Conservation (phyloP, 2,888 invertebrate species). For the Troides aeacus region DNA sequence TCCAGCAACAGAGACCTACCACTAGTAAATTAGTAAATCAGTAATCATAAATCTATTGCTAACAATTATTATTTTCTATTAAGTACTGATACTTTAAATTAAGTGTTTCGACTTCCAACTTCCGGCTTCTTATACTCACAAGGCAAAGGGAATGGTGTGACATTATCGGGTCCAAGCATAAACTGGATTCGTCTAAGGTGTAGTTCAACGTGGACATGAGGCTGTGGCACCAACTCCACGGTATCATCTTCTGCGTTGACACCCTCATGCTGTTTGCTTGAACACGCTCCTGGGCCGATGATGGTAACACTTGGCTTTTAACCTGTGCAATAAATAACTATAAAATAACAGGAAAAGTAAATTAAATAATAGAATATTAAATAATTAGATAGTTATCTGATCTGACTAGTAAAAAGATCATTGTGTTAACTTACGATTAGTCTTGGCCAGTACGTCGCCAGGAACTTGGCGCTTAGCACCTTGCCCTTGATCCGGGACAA, state of each 20-base stretch:
- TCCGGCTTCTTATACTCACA: constrained; percentile 42
- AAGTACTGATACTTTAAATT: too few species aligned
- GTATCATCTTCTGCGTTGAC: constrained; percentile 57
- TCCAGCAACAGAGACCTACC: too few species aligned
- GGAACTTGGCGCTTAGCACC: constrained; percentile 55
- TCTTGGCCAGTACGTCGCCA: constrained; percentile 66
- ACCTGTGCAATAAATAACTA: constrained; percentile 40
- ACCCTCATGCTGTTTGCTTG: constrained; percentile 58
- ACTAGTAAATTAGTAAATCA: too few species aligned
- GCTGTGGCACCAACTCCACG: constrained; percentile 44
- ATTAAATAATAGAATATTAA: too few species aligned
- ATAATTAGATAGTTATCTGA: too few species aligned
- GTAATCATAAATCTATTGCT: too few species aligned
- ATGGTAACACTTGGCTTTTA: constrained; percentile 47
- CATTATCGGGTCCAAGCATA: constrained; percentile 57
- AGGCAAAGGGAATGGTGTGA: constrained; percentile 57
- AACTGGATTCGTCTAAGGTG: constrained; percentile 43
- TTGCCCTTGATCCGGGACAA: constrained; percentile 46
- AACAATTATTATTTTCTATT: too few species aligned
- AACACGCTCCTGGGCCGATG: constrained; percentile 54
- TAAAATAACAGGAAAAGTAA: neutral
- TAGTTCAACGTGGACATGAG: constrained; percentile 39
- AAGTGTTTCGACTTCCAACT: too few species aligned
- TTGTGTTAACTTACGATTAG: constrained; percentile 56
- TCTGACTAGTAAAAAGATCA: neutral